Percentiles rank a stretch among this genome's conserved stretches.
These are phyloP conservation scores for Megalurothrips usitatus DNA, from an alignment of 2,888 invertebrate species.

Conservation along the genomic window DNA sequence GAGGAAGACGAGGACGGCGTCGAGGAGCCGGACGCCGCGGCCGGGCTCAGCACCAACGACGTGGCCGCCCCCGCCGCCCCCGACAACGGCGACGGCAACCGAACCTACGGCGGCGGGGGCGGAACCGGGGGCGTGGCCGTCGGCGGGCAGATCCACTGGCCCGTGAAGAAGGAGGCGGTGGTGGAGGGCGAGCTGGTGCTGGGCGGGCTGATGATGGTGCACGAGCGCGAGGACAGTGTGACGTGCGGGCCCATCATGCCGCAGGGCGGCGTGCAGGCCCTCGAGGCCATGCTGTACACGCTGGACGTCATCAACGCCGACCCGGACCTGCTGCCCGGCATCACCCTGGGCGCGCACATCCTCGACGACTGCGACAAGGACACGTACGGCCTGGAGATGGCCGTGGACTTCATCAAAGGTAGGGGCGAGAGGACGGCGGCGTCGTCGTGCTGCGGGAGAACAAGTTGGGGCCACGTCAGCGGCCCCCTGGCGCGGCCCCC, in stretches of 20 bases:
- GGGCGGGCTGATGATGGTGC: constrained; percentile 92
- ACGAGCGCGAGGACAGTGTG: constrained; percentile 79
- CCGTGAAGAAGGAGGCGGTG: constrained; percentile 77
- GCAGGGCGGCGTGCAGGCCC: constrained; percentile 80
- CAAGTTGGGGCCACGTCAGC: no score
- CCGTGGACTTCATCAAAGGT: constrained; percentile 97
- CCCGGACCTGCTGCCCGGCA: constrained; percentile 62
- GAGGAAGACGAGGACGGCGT: neutral
- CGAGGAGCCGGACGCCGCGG: no score
- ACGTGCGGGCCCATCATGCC: constrained; percentile 93
- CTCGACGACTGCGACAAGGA: constrained; percentile 93
- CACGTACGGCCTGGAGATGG: constrained; percentile 90
- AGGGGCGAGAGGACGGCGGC: constrained; percentile 35
- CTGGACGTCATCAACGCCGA: constrained; percentile 70
- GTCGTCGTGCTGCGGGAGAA: no score
- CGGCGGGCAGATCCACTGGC: constrained; percentile 54
- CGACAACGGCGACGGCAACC: no score
- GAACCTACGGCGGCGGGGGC: neutral
- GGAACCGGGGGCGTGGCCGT: neutral
- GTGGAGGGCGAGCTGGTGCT: constrained; percentile 82
- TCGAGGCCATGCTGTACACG: constrained; percentile 88
- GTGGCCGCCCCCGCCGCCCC: no score
- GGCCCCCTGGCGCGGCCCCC: no score
- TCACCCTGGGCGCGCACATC: constrained; percentile 78
- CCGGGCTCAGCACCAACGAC: neutral